Evolutionary conservation across 2,888 invertebrate genomes (phyloP).

Genomic region (Choristoneura rosaceana): DNA sequence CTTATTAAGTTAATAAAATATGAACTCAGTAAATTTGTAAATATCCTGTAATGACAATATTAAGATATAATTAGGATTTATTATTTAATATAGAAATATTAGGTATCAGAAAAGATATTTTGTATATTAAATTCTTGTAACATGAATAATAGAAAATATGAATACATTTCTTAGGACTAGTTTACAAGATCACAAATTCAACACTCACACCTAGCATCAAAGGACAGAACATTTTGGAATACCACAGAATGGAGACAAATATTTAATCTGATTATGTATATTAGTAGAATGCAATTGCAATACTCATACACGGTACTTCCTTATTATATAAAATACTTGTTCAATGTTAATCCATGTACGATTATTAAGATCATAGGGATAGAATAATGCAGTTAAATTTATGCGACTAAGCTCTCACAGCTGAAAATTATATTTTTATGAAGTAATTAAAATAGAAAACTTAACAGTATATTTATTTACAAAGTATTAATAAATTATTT

Average conservation of each 20-base stretch:
- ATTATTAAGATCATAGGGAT: constrained; percentile 3
- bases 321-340: constrained; percentile 14
- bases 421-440: constrained; percentile 39
- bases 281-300: constrained; percentile 1
- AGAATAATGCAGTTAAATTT: constrained; percentile 6
- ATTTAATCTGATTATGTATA: constrained; percentile 28
- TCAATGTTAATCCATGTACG: constrained; percentile 12
- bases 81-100: constrained; percentile 67
- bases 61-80: constrained; percentile 53
- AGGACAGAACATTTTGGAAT: constrained; percentile 47
- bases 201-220: constrained; percentile 63
- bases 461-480: constrained; percentile 60
- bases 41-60: constrained; percentile 66
- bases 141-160: constrained; percentile 81
- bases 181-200: constrained; percentile 77
- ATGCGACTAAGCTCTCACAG: constrained; percentile 5
- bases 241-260: constrained; percentile 44
- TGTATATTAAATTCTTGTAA: constrained; percentile 75
- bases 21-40: constrained; percentile 65
- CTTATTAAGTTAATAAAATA: constrained; percentile 68
- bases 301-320: constrained; percentile 3
- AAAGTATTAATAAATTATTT: constrained; percentile 56
- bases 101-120: constrained; percentile 67
- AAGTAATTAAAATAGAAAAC: constrained; percentile 41
- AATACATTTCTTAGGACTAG: constrained; percentile 79